Conservation (phyloP, 2,113 vertebrate genomes). For the Phylloscopus trochilus region DNA sequence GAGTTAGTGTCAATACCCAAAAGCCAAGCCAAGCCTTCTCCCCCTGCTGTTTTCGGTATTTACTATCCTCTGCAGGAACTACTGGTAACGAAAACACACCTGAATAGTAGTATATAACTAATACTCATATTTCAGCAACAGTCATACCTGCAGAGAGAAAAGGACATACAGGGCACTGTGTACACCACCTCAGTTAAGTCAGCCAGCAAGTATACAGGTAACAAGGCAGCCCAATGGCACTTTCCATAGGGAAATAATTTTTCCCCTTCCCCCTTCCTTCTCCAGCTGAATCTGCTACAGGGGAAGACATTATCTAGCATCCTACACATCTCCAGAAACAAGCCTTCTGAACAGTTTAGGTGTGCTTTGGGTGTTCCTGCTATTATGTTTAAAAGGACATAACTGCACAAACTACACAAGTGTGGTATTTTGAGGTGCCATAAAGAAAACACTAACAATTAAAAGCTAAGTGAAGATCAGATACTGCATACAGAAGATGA, state of each 20-base stretch:
- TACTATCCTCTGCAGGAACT: background rate
- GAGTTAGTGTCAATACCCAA: accelerated
- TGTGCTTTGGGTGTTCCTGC: background rate
- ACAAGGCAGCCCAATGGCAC: background rate
- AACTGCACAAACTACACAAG: background rate
- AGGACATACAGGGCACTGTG: accelerated
- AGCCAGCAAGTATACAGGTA: accelerated
- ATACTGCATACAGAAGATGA: background rate
- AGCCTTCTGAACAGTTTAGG: background rate
- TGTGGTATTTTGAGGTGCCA: background rate
- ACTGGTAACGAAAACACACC: background rate
- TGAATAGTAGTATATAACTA: accelerated
- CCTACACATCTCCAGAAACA: accelerated
- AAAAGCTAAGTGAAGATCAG: background rate
- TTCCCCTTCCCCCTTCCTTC: accelerated
- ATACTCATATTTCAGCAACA: background rate
- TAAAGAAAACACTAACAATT: background rate
- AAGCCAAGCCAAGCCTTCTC: background rate
- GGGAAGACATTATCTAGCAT: accelerated
- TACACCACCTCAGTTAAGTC: background rate
- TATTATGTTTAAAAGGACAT: background rate
- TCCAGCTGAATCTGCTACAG: background rate
- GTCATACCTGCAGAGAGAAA: background rate
- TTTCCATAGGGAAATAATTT: background rate
- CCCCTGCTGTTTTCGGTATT: background rate